A percentile compares a stretch with the other conserved stretches of the same genome.
Conservation (phyloP, 2,113 vertebrate species). For the Sapajus apella region DNA sequence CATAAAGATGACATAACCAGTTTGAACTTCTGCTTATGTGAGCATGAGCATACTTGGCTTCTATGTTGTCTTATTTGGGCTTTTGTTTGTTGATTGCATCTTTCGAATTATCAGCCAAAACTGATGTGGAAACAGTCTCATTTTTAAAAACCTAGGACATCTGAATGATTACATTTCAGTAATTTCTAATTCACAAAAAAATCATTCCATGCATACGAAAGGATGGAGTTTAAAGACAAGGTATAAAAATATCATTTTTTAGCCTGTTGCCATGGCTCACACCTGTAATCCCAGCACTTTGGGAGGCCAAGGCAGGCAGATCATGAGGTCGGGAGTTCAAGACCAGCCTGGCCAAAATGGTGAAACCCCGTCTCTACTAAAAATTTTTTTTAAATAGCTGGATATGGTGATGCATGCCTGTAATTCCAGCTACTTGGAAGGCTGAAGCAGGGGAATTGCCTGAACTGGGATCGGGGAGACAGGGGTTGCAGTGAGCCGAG, state of each 20-base stretch:
- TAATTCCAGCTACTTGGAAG: too few relatives aligned
- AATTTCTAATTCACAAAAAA: neutral
- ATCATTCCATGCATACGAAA: neutral
- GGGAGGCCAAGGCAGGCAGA: too few relatives aligned
- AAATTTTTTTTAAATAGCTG: too few relatives aligned
- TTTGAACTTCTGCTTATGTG: neutral
- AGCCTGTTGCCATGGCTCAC: too few relatives aligned
- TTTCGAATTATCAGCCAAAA: constrained; percentile 22
- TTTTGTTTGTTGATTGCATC: neutral
- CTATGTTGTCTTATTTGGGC: neutral
- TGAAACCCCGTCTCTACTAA: too few relatives aligned
- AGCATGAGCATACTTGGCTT: neutral
- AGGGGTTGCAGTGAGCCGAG: too few relatives aligned
- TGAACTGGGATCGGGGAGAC: too few relatives aligned
- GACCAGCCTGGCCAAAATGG: too few relatives aligned
- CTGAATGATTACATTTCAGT: neutral
- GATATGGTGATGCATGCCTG: too few relatives aligned
- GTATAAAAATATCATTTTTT: neutral
- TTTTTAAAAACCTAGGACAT: neutral
- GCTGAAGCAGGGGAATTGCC: too few relatives aligned
- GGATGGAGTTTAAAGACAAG: neutral
- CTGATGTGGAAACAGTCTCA: neutral
- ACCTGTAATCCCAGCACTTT: too few relatives aligned
- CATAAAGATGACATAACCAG: neutral
- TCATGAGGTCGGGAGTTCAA: too few relatives aligned